Conservation (phyloP, 37 sponge, comb jelly and placozoan species). For the Amphimedon queenslandica region DNA sequence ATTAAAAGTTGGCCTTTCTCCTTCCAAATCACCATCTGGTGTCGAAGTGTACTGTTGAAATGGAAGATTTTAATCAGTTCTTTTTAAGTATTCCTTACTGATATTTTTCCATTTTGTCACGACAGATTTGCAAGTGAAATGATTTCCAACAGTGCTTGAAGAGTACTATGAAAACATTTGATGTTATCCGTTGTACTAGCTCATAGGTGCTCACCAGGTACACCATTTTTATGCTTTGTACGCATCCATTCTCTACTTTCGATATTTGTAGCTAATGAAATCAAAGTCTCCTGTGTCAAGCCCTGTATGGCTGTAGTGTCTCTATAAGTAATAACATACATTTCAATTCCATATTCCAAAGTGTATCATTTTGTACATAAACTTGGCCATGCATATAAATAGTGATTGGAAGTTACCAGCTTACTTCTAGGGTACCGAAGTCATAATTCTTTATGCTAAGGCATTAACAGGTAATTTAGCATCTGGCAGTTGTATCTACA, state of each 20-base stretch:
- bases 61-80: slow-evolving; percentile 7
- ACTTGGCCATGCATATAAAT: background rate
- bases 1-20: background rate
- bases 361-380: too few species aligned
- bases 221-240: background rate
- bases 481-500: slow-evolving; percentile 21
- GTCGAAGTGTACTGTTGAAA: slow-evolving; percentile 26
- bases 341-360: too few species aligned
- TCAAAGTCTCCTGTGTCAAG: slow-evolving; percentile 18
- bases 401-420: background rate
- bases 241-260: slow-evolving; percentile 27
- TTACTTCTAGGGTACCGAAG: slow-evolving; percentile 17
- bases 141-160: slow-evolving; percentile 1
- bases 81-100: slow-evolving; percentile 14
- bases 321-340: slow-evolving; percentile 13
- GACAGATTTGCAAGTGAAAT: slow-evolving; percentile 11
- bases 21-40: slow-evolving; percentile 25
- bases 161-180: slow-evolving; percentile 26
- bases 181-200: slow-evolving; percentile 38
- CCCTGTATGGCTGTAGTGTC: slow-evolving; percentile 2
- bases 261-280: slow-evolving; percentile 21
- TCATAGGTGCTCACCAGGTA: slow-evolving; percentile 26
- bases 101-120: slow-evolving; percentile 6
- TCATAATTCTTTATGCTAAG: slow-evolving; percentile 15
- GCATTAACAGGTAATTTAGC: slow-evolving; percentile 31